These are phyloP conservation scores for Papilio glaucus DNA, from an alignment of 1,140 invertebrate genomes.

Conservation along the genomic window DNA sequence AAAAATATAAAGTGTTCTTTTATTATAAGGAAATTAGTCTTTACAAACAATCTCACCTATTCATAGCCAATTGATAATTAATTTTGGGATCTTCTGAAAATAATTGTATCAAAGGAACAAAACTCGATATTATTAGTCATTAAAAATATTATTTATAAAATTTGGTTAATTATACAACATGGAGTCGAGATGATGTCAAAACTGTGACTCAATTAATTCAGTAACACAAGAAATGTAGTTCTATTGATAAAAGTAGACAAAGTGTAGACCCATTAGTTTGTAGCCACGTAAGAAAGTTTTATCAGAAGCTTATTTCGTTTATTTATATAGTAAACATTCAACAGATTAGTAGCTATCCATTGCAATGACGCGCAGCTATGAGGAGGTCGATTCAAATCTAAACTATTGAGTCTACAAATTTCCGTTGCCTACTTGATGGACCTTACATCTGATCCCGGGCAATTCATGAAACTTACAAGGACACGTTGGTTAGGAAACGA, in stretches of 20 bases:
- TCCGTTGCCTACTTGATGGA: neutral
- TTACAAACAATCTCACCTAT: conserved; percentile 5
- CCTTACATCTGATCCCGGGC: neutral
- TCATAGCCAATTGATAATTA: conserved; percentile 4
- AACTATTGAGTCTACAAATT: conserved; percentile 32
- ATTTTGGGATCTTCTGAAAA: neutral
- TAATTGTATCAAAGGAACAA: conserved; percentile 1
- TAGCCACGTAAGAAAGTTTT: neutral
- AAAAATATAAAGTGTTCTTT: conserved; percentile 9
- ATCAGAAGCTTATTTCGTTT: neutral
- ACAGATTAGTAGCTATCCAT: conserved; percentile 14
- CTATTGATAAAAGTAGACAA: neutral
- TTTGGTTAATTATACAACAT: neutral
- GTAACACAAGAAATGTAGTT: neutral
- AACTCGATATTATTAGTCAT: neutral
- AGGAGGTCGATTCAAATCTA: neutral
- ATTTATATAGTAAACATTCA: neutral
- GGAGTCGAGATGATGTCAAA: neutral
- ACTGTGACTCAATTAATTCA: neutral
- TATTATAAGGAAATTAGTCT: neutral
- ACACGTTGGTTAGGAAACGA: too few species aligned
- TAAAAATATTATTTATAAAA: neutral
- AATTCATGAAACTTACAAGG: neutral
- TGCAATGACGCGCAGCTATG: neutral
- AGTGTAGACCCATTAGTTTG: conserved; percentile 35